Evolutionary conservation across 2,888 invertebrate genomes (phyloP).

Genomic region (Bimastos eiseni): DNA sequence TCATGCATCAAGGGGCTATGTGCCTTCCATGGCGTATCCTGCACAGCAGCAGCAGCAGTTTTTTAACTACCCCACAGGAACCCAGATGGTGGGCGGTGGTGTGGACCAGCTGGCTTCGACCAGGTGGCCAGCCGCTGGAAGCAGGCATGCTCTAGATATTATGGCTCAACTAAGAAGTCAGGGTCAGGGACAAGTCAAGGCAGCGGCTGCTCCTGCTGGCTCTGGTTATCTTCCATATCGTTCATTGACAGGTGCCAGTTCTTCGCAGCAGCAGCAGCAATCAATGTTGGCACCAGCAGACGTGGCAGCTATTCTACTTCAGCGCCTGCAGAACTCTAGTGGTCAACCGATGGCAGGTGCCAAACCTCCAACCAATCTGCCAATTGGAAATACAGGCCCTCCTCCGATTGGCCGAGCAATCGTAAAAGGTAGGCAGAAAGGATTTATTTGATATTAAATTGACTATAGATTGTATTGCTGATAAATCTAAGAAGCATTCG

Average conservation of each 20-base stretch:
- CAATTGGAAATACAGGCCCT: background rate
- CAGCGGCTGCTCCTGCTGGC: background rate
- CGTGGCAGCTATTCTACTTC: constrained; percentile 4
- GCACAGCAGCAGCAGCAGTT: background rate
- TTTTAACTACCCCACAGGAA: background rate
- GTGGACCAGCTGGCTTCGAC: background rate
- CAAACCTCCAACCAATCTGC: background rate
- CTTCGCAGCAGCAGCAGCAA: background rate
- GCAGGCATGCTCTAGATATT: background rate
- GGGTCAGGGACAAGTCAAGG: background rate
- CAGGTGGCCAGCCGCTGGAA: background rate
- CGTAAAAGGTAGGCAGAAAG: background rate
- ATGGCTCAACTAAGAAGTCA: constrained; percentile 13
- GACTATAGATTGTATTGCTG: background rate
- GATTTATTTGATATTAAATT: background rate
- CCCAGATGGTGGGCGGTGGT: constrained; percentile 13
- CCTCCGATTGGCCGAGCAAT: constrained; percentile 5
- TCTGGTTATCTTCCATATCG: constrained; percentile 6
- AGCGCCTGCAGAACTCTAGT: constrained; percentile 1
- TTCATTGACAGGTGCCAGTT: background rate
- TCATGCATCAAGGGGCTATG: background rate
- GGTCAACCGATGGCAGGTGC: background rate
- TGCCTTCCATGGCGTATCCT: background rate
- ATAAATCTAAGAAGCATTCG: background rate
- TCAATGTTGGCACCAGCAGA: background rate